Base-by-base conservation (phyloP, 2,888 invertebrate genomes). In the Amphipoea lucens region DNA sequence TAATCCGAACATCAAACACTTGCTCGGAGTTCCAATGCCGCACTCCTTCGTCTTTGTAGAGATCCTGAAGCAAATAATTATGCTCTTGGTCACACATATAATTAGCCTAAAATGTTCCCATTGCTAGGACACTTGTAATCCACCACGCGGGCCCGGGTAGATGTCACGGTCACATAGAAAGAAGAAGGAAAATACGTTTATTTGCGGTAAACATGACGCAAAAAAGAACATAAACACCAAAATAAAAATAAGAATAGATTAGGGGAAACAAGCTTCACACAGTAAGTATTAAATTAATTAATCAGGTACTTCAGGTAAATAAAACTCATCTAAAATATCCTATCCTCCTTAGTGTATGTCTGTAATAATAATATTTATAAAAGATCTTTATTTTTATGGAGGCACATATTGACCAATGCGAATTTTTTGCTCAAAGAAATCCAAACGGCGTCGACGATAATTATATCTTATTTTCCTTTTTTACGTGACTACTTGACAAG, bases 1-100 rank as follows among this genome's bases (percentile, higher is more conserved):
- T 97, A 4, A 97, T 95, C 82, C 97, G 93, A 12, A 97, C 96
- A 84, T 95, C 94, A 73, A 97, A 96, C 9, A 93, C 91, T 66
- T 95, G 93, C 65, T 93, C 91, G 0, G 95, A 91, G 76, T 90
- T 88, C 87, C 94, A 92, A 42, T 81, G 74, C 5, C 92, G 90
- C 78, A 90, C 81, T 81, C 89, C 81, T 86, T 96, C 96, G 62
- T 96, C 95, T 45, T 96, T 95, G 85, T 96, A 97, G 23, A 97
- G 92, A 90, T 97, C 97, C 97, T 97, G 90, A 48, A 92, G 77
- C 12, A 71, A 62, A 40, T 60, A 60, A 60, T 57, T 57, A 12
- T 57, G 57, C 3, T n/a, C n/a, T 60, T 4, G 9, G 11, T 60
- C 4, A 60, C 57, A 11, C n/a, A 57, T 6, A 11, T 48, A 12